phyloP scores from a whole-genome alignment of 2,797 vertebrate genomes.

The Jordanella pulchra region DNA sequence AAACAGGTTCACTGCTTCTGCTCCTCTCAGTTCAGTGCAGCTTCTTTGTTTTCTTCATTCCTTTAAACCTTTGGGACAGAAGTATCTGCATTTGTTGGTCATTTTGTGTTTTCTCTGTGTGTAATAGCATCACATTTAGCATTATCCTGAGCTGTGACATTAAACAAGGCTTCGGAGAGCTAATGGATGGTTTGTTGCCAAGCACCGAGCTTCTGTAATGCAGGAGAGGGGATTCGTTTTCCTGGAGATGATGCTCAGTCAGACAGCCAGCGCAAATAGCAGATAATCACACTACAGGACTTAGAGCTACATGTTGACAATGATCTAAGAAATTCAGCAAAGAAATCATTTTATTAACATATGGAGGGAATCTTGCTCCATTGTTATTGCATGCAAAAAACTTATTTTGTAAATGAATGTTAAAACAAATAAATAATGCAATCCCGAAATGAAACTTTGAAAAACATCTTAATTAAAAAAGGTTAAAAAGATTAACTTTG shows the following conservation, averaged over 20 bases:
- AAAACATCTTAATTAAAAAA: too few relatives aligned
- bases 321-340: not conserved
- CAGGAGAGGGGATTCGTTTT: not conserved
- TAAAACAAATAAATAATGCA: too few relatives aligned
- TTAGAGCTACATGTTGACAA: not conserved
- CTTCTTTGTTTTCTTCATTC: not conserved
- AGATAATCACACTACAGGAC: not conserved
- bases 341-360: too few relatives aligned
- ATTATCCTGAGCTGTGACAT: conserved; percentile 24
- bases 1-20: too few relatives aligned
- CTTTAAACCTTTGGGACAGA: not conserved
- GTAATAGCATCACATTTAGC: conserved; percentile 32
- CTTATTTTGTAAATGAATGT: too few relatives aligned
- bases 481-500: too few relatives aligned
- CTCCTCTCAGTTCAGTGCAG: too few relatives aligned
- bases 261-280: not conserved
- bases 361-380: too few relatives aligned
- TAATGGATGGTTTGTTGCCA: conserved; percentile 14
- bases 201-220: not conserved
- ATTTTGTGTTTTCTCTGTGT: conserved; percentile 9
- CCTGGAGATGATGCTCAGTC: not conserved
- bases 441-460: too few relatives aligned
- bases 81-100: not conserved
- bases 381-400: too few relatives aligned
- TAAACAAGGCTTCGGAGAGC: conserved; percentile 42